Percentiles rank a stretch among this genome's conserved stretches.
These are phyloP conservation scores for Parazoanthus swiftii DNA, from an alignment of 92 coral and sea anemone species.

Conservation along the genomic window DNA sequence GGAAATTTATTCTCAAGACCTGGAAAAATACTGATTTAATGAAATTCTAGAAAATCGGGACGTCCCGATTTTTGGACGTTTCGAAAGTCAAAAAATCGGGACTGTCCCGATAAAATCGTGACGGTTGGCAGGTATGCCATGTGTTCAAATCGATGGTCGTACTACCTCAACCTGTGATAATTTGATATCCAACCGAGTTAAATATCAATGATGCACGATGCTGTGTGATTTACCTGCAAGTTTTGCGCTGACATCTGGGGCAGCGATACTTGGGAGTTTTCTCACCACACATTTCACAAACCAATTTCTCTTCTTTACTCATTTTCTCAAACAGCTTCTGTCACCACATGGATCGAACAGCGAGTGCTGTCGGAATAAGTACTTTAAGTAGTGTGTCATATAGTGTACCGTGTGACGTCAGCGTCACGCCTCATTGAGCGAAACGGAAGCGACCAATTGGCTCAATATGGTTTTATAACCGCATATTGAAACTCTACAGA, in stretches of 20 bases:
- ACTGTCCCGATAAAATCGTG: too few relatives aligned
- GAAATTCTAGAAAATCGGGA: too few relatives aligned
- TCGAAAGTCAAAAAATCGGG: too few relatives aligned
- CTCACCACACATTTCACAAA: conserved; percentile 70
- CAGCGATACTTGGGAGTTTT: conserved; percentile 77
- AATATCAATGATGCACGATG: background rate
- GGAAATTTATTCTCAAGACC: too few relatives aligned
- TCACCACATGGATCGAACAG: background rate
- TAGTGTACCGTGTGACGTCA: background rate
- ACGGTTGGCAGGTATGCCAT: too few relatives aligned
- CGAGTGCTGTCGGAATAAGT: background rate
- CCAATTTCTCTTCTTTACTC: conserved; percentile 8
- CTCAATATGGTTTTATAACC: too few relatives aligned
- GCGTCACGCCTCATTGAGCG: background rate
- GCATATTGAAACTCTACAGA: too few relatives aligned
- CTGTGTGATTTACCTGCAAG: conserved; percentile 78
- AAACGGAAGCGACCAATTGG: background rate
- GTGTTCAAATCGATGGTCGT: too few relatives aligned
- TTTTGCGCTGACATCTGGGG: conserved; percentile 75
- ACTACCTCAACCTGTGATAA: too few relatives aligned
- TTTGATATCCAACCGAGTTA: background rate
- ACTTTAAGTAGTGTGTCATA: conserved; percentile 15
- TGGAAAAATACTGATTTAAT: too few relatives aligned
- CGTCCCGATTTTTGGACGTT: too few relatives aligned
- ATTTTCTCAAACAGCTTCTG: background rate